A percentile compares a stretch with the other conserved stretches of the same genome.
Evolutionary conservation across 2,888 invertebrate genomes (phyloP).

Genomic region (Ophion slaviceki): DNA sequence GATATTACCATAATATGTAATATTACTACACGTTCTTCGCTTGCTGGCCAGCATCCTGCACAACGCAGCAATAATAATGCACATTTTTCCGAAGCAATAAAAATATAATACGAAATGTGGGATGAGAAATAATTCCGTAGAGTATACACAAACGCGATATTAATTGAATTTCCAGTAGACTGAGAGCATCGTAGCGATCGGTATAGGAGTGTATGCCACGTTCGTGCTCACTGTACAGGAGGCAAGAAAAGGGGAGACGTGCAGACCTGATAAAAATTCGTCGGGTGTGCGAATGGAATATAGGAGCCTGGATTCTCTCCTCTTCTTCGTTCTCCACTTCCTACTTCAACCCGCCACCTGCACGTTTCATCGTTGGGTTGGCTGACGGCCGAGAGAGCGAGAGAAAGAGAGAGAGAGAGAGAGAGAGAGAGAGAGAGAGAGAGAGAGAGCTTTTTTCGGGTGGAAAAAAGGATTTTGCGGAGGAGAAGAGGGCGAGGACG

Average conservation of each 20-base stretch:
- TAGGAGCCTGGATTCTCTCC: constrained; percentile 42
- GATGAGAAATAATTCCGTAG: constrained; percentile 24
- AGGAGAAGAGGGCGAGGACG: constrained; percentile 60
- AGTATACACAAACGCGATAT: constrained; percentile 58
- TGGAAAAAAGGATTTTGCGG: constrained; percentile 67
- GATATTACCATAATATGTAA: too few relatives aligned
- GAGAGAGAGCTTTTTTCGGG: constrained; percentile 54
- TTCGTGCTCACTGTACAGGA: constrained; percentile 22
- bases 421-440: not conserved
- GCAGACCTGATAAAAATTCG: constrained; percentile 65
- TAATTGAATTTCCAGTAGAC: constrained; percentile 63
- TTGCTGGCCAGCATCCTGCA: too few relatives aligned
- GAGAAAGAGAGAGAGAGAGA: too few relatives aligned
- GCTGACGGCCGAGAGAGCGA: constrained; percentile 50
- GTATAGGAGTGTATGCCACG: constrained; percentile 27
- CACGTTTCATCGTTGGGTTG: constrained; percentile 55
- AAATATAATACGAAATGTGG: not conserved
- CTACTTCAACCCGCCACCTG: constrained; percentile 30
- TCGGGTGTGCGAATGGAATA: constrained; percentile 64
- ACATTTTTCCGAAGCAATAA: constrained; percentile 7
- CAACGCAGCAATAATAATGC: constrained; percentile 13
- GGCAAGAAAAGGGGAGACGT: constrained; percentile 50
- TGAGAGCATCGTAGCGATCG: constrained; percentile 30
- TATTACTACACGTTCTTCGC: too few relatives aligned
- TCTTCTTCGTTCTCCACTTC: constrained; percentile 29